Evolutionary conservation across 1,140 invertebrate species (phyloP).

Genomic region (Drosophila saltans): DNA sequence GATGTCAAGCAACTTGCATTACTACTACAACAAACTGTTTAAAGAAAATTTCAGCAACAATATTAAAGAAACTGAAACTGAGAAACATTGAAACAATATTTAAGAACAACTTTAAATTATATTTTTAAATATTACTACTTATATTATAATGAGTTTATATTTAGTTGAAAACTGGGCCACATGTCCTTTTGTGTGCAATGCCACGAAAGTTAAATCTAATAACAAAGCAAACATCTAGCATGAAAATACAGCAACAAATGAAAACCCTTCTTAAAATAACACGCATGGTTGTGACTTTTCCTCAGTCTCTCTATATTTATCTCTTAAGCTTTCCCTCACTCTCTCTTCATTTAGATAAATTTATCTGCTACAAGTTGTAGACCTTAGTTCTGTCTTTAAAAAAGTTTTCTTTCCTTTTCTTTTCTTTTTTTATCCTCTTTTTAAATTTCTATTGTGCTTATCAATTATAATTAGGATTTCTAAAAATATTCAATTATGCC

Average conservation of each 20-base stretch:
- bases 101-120: neutral
- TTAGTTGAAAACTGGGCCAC: slow-evolving; percentile 36
- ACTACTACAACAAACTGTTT: neutral
- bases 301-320: neutral
- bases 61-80: neutral
- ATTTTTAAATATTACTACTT: too few relatives aligned
- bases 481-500: slow-evolving; percentile 29
- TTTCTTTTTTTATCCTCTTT: neutral
- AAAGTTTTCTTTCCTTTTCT: too few relatives aligned
- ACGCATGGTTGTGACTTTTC: slow-evolving; percentile 9
- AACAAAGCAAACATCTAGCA: slow-evolving; percentile 45
- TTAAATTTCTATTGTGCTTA: slow-evolving; percentile 7
- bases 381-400: neutral
- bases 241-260: too few relatives aligned
- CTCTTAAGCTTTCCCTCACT: neutral
- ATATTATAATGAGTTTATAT: slow-evolving; percentile 5
- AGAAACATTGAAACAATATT: slow-evolving; percentile 1
- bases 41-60: neutral
- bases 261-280: slow-evolving; percentile 46
- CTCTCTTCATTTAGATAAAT: neutral
- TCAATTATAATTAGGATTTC: slow-evolving; percentile 9
- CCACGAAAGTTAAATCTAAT: too few relatives aligned
- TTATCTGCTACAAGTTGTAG: neutral
- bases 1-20: slow-evolving; percentile 32
- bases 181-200: slow-evolving; percentile 35